phyloP scores from a whole-genome alignment of 2,797 vertebrate species.

The Urosaurus nigricauda region DNA sequence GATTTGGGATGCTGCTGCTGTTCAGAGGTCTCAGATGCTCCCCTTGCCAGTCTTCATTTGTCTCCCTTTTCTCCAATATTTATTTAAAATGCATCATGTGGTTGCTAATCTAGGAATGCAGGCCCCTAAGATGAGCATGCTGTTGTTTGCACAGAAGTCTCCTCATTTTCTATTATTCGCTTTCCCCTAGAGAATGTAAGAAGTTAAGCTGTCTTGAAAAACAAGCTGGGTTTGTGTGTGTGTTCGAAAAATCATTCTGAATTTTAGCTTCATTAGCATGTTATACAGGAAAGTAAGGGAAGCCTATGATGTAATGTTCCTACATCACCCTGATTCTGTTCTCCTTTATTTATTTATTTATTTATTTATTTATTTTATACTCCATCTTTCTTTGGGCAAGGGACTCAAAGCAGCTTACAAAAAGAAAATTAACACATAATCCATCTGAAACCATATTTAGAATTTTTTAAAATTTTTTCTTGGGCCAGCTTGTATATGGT shows the following conservation, averaged over 20 bases:
- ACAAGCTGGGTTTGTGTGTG: conserved; percentile 64
- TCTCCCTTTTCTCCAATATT: conserved; percentile 38
- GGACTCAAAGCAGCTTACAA: too few species aligned
- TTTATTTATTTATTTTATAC: too few species aligned
- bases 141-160: conserved; percentile 59
- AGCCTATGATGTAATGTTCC: conserved; percentile 57
- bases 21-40: conserved; percentile 54
- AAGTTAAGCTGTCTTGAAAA: conserved; percentile 75
- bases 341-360: background rate
- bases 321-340: conserved; percentile 18
- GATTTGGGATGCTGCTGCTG: conserved; percentile 35
- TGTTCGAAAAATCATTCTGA: conserved; percentile 63
- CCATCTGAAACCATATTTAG: too few species aligned
- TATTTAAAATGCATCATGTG: conserved; percentile 73
- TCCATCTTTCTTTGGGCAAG: too few species aligned
- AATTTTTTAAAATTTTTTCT: too few species aligned
- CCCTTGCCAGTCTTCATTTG: conserved; percentile 49
- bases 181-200: conserved; percentile 60
- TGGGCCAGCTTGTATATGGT: too few species aligned
- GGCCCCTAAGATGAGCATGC: conserved; percentile 59
- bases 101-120: conserved; percentile 70
- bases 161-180: conserved; percentile 39
- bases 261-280: conserved; percentile 66
- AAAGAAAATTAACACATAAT: too few species aligned
- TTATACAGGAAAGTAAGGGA: conserved; percentile 74